Percentiles rank a stretch among this genome's conserved stretches.
Conservation (phyloP, 2,797 vertebrate species). For the Microctenopoma steveboyesi region DNA sequence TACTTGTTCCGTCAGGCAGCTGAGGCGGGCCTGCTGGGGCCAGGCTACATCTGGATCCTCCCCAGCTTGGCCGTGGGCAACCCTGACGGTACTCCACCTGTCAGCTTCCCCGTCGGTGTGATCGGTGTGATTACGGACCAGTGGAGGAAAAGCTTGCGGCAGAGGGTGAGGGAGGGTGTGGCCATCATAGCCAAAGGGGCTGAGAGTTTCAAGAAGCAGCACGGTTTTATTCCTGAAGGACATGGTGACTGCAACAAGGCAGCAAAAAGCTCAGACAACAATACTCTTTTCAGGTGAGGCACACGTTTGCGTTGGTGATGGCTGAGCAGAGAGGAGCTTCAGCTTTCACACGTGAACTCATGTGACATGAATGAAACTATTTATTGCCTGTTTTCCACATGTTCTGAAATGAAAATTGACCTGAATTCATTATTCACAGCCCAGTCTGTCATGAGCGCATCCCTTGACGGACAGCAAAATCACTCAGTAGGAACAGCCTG, state of each 20-base stretch:
- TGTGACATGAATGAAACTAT: background rate
- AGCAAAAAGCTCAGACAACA: constrained; percentile 76
- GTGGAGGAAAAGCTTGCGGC: constrained; percentile 94
- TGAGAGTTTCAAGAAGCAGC: constrained; percentile 87
- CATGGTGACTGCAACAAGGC: constrained; percentile 86
- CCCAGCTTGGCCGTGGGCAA: constrained; percentile 92
- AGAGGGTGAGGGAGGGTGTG: constrained; percentile 95
- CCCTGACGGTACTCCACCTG: constrained; percentile 89
- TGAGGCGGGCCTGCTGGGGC: constrained; percentile 91
- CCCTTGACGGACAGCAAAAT: constrained; percentile 47
- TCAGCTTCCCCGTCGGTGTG: constrained; percentile 92
- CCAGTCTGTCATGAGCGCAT: constrained; percentile 40
- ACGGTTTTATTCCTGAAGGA: constrained; percentile 87
- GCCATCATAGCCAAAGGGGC: constrained; percentile 94
- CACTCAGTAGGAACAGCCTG: constrained; percentile 37
- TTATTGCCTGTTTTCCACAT: background rate
- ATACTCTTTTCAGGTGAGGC: constrained; percentile 90
- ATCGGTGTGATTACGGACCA: constrained; percentile 95
- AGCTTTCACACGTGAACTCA: background rate
- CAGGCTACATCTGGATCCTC: constrained; percentile 95
- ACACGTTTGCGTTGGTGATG: background rate
- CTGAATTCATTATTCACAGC: constrained; percentile 53
- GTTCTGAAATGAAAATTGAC: constrained; percentile 53
- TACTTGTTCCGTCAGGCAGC: constrained; percentile 91
- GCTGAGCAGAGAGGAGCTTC: constrained; percentile 2